Evolutionary conservation across 2,797 vertebrate species (phyloP).

Genomic region (Urocyon cinereoargenteus): DNA sequence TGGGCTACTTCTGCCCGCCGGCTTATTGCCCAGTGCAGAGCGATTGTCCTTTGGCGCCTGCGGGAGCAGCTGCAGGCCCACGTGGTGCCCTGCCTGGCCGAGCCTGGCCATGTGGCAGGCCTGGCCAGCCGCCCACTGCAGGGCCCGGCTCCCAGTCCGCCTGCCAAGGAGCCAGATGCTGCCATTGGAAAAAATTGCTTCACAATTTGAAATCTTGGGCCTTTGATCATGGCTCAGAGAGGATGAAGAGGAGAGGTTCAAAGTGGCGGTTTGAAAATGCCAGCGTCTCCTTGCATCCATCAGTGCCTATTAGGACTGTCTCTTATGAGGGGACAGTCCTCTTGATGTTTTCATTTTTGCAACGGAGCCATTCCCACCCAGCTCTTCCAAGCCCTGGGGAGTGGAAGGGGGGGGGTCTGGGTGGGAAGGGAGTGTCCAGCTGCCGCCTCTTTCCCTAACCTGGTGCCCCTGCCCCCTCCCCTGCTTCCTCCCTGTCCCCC

Average conservation of each 20-base stretch:
- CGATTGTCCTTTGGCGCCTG: conserved; percentile 63
- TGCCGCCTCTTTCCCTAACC: background rate
- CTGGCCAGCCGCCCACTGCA: conserved; percentile 83
- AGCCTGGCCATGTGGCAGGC: conserved; percentile 85
- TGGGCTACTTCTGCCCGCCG: conserved; percentile 8
- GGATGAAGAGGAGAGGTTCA: conserved; percentile 83
- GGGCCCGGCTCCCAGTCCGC: conserved; percentile 12
- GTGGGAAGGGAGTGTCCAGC: background rate
- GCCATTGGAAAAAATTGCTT: conserved; percentile 88
- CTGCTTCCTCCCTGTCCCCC: no score
- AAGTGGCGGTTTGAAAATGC: conserved; percentile 80
- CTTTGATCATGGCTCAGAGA: conserved; percentile 86
- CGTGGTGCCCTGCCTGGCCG: conserved; percentile 79
- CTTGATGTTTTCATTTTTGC: conserved; percentile 74
- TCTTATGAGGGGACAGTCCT: conserved; percentile 59
- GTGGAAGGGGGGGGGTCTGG: background rate
- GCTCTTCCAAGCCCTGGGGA: background rate
- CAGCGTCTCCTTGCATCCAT: conserved; percentile 80
- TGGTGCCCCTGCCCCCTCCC: background rate
- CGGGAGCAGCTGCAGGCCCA: conserved; percentile 82
- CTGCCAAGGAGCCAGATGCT: conserved; percentile 89
- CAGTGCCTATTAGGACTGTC: conserved; percentile 76
- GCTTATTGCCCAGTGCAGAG: conserved; percentile 3
- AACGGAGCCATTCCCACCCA: conserved; percentile 46
- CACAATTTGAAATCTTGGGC: conserved; percentile 87